Conservation (phyloP, 2,888 invertebrate species). For the Alsophila aescularia region DNA sequence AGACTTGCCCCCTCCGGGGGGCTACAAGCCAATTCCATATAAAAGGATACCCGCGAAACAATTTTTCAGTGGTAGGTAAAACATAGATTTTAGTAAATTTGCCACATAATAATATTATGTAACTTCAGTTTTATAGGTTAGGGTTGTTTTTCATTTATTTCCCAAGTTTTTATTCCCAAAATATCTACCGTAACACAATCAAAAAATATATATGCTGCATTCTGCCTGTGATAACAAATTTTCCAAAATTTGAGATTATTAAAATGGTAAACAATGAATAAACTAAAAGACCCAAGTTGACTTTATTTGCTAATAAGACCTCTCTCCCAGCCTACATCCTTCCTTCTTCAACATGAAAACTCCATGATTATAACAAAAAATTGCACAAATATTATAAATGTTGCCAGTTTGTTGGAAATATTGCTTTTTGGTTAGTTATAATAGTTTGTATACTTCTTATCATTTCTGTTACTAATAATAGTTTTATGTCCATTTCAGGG, state of each 20-base stretch:
- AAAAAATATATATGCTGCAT: no score
- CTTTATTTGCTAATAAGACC: not conserved
- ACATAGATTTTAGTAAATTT: slow-evolving; percentile 11
- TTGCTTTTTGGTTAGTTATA: no score
- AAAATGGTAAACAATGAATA: not conserved
- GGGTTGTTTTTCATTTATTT: slow-evolving; percentile 24
- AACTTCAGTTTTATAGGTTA: slow-evolving; percentile 62
- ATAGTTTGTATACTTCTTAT: no score
- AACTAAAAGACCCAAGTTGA: no score
- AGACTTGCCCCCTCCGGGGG: slow-evolving; percentile 97
- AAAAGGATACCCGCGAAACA: slow-evolving; percentile 89
- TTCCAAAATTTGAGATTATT: no score
- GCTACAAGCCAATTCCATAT: slow-evolving; percentile 91
- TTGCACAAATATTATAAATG: no score
- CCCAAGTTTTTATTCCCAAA: not conserved
- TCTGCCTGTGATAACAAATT: no score
- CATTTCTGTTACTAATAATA: not conserved
- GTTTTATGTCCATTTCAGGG: slow-evolving; percentile 70
- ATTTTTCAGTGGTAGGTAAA: slow-evolving; percentile 87
- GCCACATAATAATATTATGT: slow-evolving; percentile 61
- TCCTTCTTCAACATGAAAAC: no score
- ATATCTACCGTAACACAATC: no score
- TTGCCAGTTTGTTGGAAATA: no score
- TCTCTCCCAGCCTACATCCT: no score
- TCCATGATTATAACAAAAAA: no score